Base-by-base conservation (phyloP, 1,140 invertebrate species). In the Daktulosphaira vitifoliae region DNA sequence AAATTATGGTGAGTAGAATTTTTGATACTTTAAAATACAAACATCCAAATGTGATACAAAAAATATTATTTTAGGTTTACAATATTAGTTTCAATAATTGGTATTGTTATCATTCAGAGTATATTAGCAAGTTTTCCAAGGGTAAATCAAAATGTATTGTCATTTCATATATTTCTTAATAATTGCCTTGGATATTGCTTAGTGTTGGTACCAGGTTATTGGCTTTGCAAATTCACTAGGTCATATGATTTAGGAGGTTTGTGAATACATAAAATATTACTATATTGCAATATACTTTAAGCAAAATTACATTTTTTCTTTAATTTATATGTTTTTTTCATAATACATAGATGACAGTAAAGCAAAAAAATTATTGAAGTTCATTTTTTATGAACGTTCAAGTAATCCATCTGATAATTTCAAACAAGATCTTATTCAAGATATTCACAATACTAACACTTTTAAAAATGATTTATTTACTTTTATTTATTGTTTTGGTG, bases 131-230 rank as follows among this genome's bases (percentile, higher is more conserved):
- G 3, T 11, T 46, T 46, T 11, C 15, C 25, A 62, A 62, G 46
- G 39, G 9, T 46, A 16, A 29, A 42, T 29, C 42, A 29, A 26
- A 62, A 62, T 33, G n/a, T 9, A 48, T 62, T 39, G n/a, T 48
- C 56, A 1, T 62, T 62, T 2, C 20, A 9, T 22, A 62, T 39
- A 22, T 62, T 62, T 33, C 29, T 48, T 15, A 62, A 48, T 7
- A 62, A 62, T 22, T 13, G 42, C 20, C 42, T 62, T 62, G 56
- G 56, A 48, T 62, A 62, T 46, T 62, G 56, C 6, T 22, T 62
- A 33, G 20, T 62, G 46, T 16, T 62, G 15, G 20, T 62, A 3
- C 56, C 56, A 29, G 56, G 56, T 18, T 62, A 62, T 48, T 62
- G 42, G 56, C 42, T 62, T 18, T 62, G 46, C 18, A 48, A 48